Evolutionary conservation across 1,140 invertebrate species (phyloP).

Genomic region (Trichonephila clavipes): DNA sequence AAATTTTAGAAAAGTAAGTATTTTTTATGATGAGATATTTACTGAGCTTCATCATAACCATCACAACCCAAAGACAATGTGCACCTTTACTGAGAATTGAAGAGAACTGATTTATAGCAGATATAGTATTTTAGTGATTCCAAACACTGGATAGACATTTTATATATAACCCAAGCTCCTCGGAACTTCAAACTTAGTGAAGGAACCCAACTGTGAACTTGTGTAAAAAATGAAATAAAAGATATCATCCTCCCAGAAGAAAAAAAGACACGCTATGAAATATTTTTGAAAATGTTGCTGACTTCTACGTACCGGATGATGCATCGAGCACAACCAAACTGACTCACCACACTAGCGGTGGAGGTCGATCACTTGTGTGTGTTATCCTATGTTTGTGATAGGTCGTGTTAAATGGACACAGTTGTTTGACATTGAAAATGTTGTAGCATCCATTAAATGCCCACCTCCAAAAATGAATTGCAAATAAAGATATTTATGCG

Average conservation of each 20-base stretch:
- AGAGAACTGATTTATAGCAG: constrained; percentile 29
- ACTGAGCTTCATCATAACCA: constrained; percentile 52
- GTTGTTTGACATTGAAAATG: constrained; percentile 58
- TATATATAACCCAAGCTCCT: background rate
- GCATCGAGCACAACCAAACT: background rate
- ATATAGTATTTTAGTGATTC: constrained; percentile 32
- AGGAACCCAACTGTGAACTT: background rate
- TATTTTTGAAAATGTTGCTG: constrained; percentile 9
- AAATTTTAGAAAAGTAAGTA: constrained; percentile 46
- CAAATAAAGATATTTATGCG: constrained; percentile 72
- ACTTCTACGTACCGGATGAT: background rate
- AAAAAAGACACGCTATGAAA: background rate
- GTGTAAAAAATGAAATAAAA: background rate
- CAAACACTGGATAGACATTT: constrained; percentile 36
- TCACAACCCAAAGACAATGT: background rate
- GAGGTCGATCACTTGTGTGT: background rate
- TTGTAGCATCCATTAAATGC: constrained; percentile 48
- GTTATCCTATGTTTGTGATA: constrained; percentile 63
- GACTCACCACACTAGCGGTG: background rate
- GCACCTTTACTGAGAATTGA: constrained; percentile 24
- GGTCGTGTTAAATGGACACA: constrained; percentile 43
- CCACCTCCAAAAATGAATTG: constrained; percentile 54
- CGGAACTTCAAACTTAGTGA: background rate
- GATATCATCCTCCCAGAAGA: background rate
- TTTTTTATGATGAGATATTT: constrained; percentile 49